Percentiles rank a stretch among this genome's conserved stretches.
Evolutionary conservation across 2,797 vertebrate species (phyloP).

Genomic region (Clarias pachynema): DNA sequence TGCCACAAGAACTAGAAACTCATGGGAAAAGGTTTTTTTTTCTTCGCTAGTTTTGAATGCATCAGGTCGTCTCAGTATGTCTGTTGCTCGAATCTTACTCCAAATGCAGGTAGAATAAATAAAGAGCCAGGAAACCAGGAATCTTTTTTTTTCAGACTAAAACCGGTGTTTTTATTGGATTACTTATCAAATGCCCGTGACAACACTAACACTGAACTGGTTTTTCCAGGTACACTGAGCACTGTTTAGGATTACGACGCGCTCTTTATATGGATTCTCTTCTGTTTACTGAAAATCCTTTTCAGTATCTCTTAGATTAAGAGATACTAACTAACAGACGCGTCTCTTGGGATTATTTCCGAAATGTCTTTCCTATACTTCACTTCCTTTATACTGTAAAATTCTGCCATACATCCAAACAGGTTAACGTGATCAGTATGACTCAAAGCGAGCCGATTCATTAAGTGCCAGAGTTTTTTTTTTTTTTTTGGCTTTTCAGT

Average conservation of each 20-base stretch:
- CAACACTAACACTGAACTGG: background rate
- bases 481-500: slow-evolving; percentile 26
- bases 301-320: background rate
- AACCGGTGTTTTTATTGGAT: background rate
- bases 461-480: background rate
- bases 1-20: slow-evolving; percentile 44
- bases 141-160: background rate
- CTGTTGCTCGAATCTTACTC: slow-evolving; percentile 15
- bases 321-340: background rate
- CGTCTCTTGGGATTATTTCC: background rate
- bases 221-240: background rate
- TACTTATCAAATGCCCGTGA: background rate
- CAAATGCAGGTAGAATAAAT: slow-evolving; percentile 22
- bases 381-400: background rate
- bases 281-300: background rate
- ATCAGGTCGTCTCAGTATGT: slow-evolving; percentile 20
- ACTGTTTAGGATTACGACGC: background rate
- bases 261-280: background rate
- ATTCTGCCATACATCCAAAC: slow-evolving; percentile 17
- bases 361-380: background rate
- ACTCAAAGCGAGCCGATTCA: background rate
- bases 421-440: background rate
- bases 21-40: slow-evolving; percentile 14
- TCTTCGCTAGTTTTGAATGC: background rate
- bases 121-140: background rate